Percentiles rank a stretch among this genome's conserved stretches.
These are phyloP conservation scores for Lithobates sylvaticus DNA, from an alignment of 2,797 vertebrate genomes.

Conservation along the genomic window DNA sequence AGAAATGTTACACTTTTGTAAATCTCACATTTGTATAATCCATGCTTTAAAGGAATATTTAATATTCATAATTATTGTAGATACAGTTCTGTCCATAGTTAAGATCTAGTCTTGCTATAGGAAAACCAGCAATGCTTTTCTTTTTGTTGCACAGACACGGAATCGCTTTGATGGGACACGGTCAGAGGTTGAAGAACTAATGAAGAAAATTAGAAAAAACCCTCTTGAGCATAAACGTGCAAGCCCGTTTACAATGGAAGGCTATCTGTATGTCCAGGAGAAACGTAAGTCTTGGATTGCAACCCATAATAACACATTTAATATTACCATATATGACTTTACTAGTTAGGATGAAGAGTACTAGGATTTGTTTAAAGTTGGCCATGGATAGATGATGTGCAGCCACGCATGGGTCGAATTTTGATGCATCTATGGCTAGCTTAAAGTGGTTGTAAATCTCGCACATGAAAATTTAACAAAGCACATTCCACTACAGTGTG, in stretches of 20 bases:
- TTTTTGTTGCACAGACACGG: conserved; percentile 81
- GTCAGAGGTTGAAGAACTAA: conserved; percentile 92
- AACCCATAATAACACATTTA: neutral
- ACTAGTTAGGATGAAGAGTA: too few species aligned
- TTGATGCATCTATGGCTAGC: too few species aligned
- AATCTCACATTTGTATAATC: neutral
- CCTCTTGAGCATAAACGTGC: conserved; percentile 92
- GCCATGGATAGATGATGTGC: too few species aligned
- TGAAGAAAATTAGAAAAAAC: conserved; percentile 90
- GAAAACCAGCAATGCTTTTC: neutral
- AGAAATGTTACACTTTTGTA: neutral
- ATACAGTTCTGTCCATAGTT: neutral
- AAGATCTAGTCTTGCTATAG: neutral
- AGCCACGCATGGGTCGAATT: too few species aligned
- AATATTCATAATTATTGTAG: too few species aligned
- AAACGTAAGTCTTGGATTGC: conserved; percentile 83
- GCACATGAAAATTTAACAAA: too few species aligned
- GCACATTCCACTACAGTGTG: too few species aligned
- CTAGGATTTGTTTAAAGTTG: too few species aligned
- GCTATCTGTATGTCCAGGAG: conserved; percentile 96
- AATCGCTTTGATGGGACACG: conserved; percentile 94
- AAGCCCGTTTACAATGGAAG: conserved; percentile 91
- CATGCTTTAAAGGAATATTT: too few species aligned
- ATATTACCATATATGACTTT: too few species aligned
- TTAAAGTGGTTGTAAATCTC: too few species aligned